These are phyloP conservation scores for Microchrysa polita DNA, from an alignment of 2,888 invertebrate species.

Conservation along the genomic window DNA sequence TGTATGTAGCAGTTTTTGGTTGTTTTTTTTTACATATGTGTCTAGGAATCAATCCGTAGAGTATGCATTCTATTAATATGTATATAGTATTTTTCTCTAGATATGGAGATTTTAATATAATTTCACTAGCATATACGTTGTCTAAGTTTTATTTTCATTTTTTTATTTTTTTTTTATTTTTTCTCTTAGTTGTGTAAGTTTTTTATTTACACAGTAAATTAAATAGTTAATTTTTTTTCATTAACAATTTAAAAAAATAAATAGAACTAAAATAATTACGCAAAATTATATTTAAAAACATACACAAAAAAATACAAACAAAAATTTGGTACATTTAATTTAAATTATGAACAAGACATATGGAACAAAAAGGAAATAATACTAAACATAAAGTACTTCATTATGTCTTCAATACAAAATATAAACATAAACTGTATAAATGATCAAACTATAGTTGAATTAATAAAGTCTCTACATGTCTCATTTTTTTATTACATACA, in stretches of 20 bases:
- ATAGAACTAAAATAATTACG: slow-evolving; percentile 35
- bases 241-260: slow-evolving; percentile 12
- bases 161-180: slow-evolving; percentile 9
- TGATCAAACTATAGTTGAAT: neutral
- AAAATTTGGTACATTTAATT: neutral
- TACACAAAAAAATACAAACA: slow-evolving; percentile 27
- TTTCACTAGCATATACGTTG: slow-evolving; percentile 12
- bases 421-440: neutral
- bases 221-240: neutral
- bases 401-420: neutral
- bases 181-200: slow-evolving; percentile 31
- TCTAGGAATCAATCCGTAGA: slow-evolving; percentile 35
- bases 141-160: slow-evolving; percentile 4
- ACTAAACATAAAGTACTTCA: slow-evolving; percentile 19
- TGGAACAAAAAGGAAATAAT: neutral
- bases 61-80: slow-evolving; percentile 18
- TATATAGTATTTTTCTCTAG: neutral
- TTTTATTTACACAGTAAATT: slow-evolving; percentile 40
- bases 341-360: slow-evolving; percentile 10
- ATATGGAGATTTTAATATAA: neutral
- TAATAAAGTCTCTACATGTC: slow-evolving; percentile 12
- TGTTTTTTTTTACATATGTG: slow-evolving; percentile 10
- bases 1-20: neutral
- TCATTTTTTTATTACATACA: slow-evolving; percentile 1
- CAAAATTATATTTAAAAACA: slow-evolving; percentile 39